phyloP scores from a whole-genome alignment of 2,888 invertebrate species.

The Drosophila robusta region DNA sequence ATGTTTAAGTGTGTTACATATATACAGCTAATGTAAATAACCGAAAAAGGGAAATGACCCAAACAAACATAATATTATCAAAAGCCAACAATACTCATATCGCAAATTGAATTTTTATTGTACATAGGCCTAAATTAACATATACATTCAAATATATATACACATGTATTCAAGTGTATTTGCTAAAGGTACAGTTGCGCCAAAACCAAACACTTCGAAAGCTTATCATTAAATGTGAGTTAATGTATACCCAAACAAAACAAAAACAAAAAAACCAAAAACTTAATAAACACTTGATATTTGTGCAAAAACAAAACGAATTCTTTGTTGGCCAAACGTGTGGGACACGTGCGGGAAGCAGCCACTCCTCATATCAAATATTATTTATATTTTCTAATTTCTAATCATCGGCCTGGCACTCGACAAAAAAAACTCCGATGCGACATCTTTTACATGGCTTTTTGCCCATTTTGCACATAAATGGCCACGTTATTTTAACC shows the following conservation, averaged over 20 bases:
- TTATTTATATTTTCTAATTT: background rate
- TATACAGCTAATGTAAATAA: constrained; percentile 6
- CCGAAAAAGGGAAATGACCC: background rate
- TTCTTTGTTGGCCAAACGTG: constrained; percentile 50
- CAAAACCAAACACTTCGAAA: constrained; percentile 43
- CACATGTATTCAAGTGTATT: background rate
- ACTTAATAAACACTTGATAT: constrained; percentile 52
- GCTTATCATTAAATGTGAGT: constrained; percentile 64
- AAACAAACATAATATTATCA: background rate
- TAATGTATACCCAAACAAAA: constrained; percentile 54
- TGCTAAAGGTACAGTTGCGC: constrained; percentile 56
- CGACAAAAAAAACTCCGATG: constrained; percentile 2
- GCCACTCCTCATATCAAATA: constrained; percentile 1
- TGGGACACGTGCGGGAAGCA: constrained; percentile 55
- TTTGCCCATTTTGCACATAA: background rate
- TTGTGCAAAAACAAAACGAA: constrained; percentile 43
- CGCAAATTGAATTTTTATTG: constrained; percentile 45
- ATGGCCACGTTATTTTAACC: background rate
- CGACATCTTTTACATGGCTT: background rate
- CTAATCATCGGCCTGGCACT: constrained; percentile 23
- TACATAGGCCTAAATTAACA: constrained; percentile 35
- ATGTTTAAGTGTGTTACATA: constrained; percentile 33
- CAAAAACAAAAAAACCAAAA: constrained; percentile 2
- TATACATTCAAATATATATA: constrained; percentile 6
- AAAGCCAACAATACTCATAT: constrained; percentile 53